Evolutionary conservation across 2,113 vertebrate genomes (phyloP), one percentile per base, ranked within the genome.

Genomic region (Scortum barcoo): DNA sequence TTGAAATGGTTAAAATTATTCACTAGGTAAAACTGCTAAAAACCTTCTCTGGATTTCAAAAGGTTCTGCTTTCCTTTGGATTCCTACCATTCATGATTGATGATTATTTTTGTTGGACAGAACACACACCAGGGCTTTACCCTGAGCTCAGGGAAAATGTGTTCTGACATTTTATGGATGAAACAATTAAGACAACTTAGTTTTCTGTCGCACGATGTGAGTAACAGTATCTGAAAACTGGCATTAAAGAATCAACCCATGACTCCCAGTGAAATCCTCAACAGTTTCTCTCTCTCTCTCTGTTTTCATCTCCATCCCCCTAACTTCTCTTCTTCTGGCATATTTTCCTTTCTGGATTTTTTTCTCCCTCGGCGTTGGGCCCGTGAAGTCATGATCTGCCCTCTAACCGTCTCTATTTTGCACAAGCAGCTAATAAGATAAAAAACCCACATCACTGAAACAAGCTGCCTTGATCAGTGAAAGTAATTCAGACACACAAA

Each of bases 351-450:
- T 19, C 44, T 77, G 33, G n/a, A 76, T 72, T 83, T 63, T 63
- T 57, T 28, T 0, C 50, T 79, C 11, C 46, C 20, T 74, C 24
- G 2, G 62, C 50, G 60, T 36, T 36, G 58, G 5, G 1, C 12
- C 28, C n/a, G 2, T 57, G 44, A 75, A 67, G 13, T 50, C 72
- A 50, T 40, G 77, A 77, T 84, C 62, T 80, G 26, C 56, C 79
- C 36, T 78, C 68, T 60, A 76, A 71, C 62, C 20, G 16, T 22
- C 26, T 78, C 51, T 10, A 22, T 28, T 71, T 65, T 19, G 8
- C 44, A 72, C 54, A 48, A 48, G 24, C 6, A 60, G 16, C 71
- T 87, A 83, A 89, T 51, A 66, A 69, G 54, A 85, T 40, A 7
- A 38, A 42, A 7, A 36, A 14, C 19, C 13, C 42, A 72, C 67